These are phyloP conservation scores for Narcine bancroftii DNA, from an alignment of 2,113 vertebrate genomes.

Conservation along the genomic window DNA sequence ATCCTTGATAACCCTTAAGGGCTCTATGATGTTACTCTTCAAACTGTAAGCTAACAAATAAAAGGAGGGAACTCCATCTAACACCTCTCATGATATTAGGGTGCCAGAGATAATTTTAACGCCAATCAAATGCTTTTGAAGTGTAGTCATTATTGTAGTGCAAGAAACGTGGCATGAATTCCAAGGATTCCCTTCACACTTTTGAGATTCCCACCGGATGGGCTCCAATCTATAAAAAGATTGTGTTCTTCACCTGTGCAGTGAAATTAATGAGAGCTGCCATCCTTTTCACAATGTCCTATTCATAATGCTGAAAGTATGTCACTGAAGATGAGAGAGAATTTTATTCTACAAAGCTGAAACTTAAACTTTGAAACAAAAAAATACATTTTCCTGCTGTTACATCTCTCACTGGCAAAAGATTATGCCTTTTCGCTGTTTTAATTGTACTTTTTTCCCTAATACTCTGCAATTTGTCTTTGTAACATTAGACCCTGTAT, in stretches of 20 bases:
- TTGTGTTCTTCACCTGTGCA: background rate
- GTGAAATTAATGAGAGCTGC: constrained; percentile 6
- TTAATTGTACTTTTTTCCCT: too few relatives aligned
- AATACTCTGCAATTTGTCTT: too few relatives aligned
- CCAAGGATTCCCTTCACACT: background rate
- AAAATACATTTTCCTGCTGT: too few relatives aligned
- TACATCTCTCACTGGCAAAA: too few relatives aligned
- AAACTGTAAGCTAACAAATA: background rate
- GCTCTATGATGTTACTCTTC: too few relatives aligned
- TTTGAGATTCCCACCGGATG: background rate
- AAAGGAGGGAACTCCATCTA: background rate
- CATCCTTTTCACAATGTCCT: background rate
- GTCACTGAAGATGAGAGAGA: background rate
- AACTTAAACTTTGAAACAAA: background rate
- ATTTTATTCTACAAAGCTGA: background rate
- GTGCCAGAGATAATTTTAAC: background rate
- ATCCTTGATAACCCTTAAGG: too few relatives aligned
- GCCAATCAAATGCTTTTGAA: background rate
- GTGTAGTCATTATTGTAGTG: background rate
- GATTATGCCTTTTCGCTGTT: too few relatives aligned
- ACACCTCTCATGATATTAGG: background rate
- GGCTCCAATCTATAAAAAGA: constrained; percentile 7
- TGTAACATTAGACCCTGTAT: too few relatives aligned
- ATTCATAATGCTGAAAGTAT: constrained; percentile 10
- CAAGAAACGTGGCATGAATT: background rate